Conservation (phyloP, 1,140 invertebrate genomes). For the Tetranychus urticae region DNA sequence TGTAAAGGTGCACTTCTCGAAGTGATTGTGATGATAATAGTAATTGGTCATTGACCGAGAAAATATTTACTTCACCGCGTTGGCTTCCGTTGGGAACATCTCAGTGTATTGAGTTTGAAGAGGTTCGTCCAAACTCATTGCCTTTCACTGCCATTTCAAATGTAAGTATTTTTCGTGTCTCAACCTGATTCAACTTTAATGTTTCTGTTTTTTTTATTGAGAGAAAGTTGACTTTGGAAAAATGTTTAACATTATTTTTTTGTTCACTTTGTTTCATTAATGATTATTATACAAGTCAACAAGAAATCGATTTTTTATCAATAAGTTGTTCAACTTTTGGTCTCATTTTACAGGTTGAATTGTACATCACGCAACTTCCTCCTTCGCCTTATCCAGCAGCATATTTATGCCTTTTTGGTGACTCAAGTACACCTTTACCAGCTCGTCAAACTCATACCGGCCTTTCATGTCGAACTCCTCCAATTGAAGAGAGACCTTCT, state of each 20-base stretch:
- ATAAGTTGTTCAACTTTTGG: conserved; percentile 5
- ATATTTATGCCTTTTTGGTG: conserved; percentile 74
- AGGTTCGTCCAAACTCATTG: conserved; percentile 64
- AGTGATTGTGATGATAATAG: conserved; percentile 69
- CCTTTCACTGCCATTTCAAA: conserved; percentile 31
- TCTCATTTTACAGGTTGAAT: conserved; percentile 30
- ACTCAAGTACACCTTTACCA: conserved; percentile 50
- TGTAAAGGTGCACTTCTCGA: conserved; percentile 42
- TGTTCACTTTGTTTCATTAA: too few relatives aligned
- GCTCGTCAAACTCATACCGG: conserved; percentile 49
- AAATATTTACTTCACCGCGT: conserved; percentile 33
- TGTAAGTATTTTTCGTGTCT: conserved; percentile 13
- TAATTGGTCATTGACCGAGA: conserved; percentile 3
- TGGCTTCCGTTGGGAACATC: conserved; percentile 78
- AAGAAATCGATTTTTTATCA: conserved; percentile 4
- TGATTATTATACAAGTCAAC: neutral
- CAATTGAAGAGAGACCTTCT: conserved; percentile 41
- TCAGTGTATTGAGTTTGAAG: conserved; percentile 86
- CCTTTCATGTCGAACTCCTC: conserved; percentile 58
- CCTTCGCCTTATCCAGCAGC: conserved; percentile 64
- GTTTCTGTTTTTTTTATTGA: too few relatives aligned
- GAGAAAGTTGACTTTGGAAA: too few relatives aligned
- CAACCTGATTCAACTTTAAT: neutral
- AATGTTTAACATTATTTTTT: too few relatives aligned
- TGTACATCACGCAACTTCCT: conserved; percentile 66